These are phyloP conservation scores for Dendrolimus houi DNA, from an alignment of 2,888 invertebrate genomes.

Conservation along the genomic window DNA sequence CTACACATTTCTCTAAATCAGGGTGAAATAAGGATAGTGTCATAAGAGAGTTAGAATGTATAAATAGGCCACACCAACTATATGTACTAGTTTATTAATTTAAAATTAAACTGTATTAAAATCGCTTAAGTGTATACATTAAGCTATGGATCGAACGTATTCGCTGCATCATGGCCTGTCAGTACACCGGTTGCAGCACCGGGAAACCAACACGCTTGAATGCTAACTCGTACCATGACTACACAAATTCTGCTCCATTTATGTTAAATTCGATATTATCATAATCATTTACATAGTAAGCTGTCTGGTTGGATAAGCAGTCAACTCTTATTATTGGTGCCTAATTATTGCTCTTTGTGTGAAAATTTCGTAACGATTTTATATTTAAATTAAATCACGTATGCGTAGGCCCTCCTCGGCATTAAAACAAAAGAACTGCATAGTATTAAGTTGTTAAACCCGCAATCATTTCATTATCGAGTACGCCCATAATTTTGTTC, in stretches of 20 bases:
- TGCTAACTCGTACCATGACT: conserved; percentile 56
- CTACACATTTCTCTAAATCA: too few species aligned
- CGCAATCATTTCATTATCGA: conserved; percentile 22
- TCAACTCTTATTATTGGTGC: conserved; percentile 55
- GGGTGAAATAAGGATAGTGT: too few species aligned
- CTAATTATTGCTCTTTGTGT: conserved; percentile 73
- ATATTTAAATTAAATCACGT: conserved; percentile 58
- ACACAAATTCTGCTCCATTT: conserved; percentile 63
- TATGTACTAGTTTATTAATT: too few species aligned
- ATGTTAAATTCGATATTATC: conserved; percentile 64
- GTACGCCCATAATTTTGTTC: conserved; percentile 12
- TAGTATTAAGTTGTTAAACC: conserved; percentile 40
- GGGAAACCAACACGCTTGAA: conserved; percentile 40
- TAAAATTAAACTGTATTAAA: background rate
- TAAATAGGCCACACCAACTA: too few species aligned
- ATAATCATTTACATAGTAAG: conserved; percentile 67
- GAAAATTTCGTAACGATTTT: conserved; percentile 50
- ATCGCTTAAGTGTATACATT: conserved; percentile 13
- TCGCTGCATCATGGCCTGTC: conserved; percentile 52
- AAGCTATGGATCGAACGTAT: conserved; percentile 22
- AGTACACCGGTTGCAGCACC: conserved; percentile 40
- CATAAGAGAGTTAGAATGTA: too few species aligned
- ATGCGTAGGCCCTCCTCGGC: conserved; percentile 30
- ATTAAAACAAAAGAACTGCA: conserved; percentile 31
- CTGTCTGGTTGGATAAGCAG: conserved; percentile 48